Percentiles rank a stretch among this genome's conserved stretches.
phyloP scores from a whole-genome alignment of 1,140 invertebrate species.

The Drosophila bifasciata region DNA sequence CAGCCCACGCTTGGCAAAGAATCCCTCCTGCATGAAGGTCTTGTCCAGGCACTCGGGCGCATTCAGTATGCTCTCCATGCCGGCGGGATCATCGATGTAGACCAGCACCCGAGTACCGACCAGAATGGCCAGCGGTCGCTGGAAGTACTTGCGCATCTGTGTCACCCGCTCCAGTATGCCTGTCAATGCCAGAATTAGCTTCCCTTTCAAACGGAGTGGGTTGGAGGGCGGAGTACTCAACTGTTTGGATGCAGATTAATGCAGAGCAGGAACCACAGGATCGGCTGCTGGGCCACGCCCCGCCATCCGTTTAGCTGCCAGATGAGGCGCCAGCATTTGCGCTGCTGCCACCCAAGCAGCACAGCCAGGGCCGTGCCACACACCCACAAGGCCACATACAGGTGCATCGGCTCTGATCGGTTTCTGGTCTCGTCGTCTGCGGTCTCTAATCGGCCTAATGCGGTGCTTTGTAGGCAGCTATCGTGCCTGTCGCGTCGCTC shows the following conservation, averaged over 20 bases:
- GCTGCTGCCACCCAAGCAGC: conserved; percentile 70
- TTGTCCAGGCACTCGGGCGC: conserved; percentile 76
- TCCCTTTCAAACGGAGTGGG: not conserved
- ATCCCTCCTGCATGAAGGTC: conserved; percentile 79
- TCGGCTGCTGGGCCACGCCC: conserved; percentile 72
- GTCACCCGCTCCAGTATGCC: conserved; percentile 70
- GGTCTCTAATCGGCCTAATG: conserved; percentile 45
- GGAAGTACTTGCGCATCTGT: conserved; percentile 55
- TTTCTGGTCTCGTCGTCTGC: not conserved
- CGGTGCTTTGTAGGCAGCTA: conserved; percentile 63
- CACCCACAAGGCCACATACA: conserved; percentile 61
- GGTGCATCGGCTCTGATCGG: conserved; percentile 53
- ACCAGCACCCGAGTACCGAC: conserved; percentile 68
- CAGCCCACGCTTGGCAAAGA: conserved; percentile 69
- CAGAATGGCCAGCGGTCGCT: conserved; percentile 64
- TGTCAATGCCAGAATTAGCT: conserved; percentile 7
- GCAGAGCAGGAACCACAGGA: conserved; percentile 72
- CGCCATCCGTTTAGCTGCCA: conserved; percentile 80
- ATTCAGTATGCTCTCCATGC: conserved; percentile 74
- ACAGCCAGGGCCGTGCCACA: conserved; percentile 60
- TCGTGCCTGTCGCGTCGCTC: not conserved
- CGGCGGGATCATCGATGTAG: conserved; percentile 74
- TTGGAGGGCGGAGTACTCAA: conserved; percentile 48
- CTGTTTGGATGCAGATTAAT: conserved; percentile 77
- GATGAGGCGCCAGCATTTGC: conserved; percentile 79